A percentile compares a stretch with the other conserved stretches of the same genome.
These are phyloP conservation scores for Crocuta crocuta DNA, from an alignment of 2,113 vertebrate species.

Conservation along the genomic window DNA sequence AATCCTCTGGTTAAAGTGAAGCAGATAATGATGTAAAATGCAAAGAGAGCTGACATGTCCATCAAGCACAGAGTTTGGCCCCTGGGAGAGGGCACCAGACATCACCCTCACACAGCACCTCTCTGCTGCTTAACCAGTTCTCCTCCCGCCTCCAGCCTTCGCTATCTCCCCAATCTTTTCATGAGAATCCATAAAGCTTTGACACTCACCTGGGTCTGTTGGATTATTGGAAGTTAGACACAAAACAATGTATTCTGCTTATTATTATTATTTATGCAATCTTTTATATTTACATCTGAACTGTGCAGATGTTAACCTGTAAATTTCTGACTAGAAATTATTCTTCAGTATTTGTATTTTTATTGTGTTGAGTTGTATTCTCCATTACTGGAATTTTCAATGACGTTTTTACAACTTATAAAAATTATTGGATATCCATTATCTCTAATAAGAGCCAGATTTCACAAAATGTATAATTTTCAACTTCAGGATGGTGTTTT, in stretches of 20 bases:
- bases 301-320: background rate
- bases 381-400: background rate
- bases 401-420: background rate
- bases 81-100: no score
- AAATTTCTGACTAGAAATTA: background rate
- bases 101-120: background rate
- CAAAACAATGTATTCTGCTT: no score
- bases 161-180: background rate
- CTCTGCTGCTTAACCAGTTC: background rate
- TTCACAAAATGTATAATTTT: no score
- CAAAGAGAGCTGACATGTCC: no score
- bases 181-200: background rate
- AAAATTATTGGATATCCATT: background rate
- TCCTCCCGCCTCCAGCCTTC: no score
- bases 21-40: no score
- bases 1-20: no score
- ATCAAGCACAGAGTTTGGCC: no score
- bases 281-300: background rate
- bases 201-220: background rate
- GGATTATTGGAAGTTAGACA: background rate
- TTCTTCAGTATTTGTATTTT: background rate
- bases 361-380: background rate
- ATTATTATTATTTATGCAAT: background rate
- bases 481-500: no score
- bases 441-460: no score